These are phyloP conservation scores for Athalia circularis DNA, from an alignment of 2,888 invertebrate genomes.

Conservation along the genomic window DNA sequence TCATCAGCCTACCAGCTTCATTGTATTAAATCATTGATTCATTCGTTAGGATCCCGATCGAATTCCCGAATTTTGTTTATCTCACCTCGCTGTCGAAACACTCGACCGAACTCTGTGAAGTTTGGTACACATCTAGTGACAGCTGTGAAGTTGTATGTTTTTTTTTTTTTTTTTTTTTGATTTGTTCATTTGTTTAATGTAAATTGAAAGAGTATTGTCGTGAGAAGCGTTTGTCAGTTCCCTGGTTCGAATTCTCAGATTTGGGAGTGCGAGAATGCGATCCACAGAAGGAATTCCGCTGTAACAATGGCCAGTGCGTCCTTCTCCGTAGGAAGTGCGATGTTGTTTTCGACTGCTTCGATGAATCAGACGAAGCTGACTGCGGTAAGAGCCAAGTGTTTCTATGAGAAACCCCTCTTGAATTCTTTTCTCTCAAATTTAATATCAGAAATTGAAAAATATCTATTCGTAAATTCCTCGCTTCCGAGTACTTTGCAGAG, in stretches of 20 bases:
- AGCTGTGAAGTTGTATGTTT: too few species aligned
- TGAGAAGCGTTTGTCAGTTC: constrained; percentile 34
- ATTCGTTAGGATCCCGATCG: too few species aligned
- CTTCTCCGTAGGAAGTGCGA: constrained; percentile 80
- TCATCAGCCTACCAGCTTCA: too few species aligned
- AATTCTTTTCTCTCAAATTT: neutral
- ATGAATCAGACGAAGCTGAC: constrained; percentile 79
- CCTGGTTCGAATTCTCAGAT: constrained; percentile 34
- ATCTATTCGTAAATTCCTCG: too few species aligned
- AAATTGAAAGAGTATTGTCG: neutral
- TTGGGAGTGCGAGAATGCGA: constrained; percentile 54
- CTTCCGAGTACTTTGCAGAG: too few species aligned
- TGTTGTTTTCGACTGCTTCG: constrained; percentile 77
- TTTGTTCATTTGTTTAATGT: neutral
- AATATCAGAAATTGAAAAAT: neutral
- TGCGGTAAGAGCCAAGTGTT: constrained; percentile 74
- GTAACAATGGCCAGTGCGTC: constrained; percentile 79
- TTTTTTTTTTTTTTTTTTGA: too few species aligned
- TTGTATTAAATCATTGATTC: too few species aligned
- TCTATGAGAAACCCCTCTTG: neutral
- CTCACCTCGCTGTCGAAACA: too few species aligned
- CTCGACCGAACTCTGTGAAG: too few species aligned
- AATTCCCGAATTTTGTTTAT: too few species aligned
- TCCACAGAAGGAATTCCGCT: constrained; percentile 74
- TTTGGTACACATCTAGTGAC: too few species aligned